Conservation (phyloP, 1,140 invertebrate species). For the Apis dorsata region DNA sequence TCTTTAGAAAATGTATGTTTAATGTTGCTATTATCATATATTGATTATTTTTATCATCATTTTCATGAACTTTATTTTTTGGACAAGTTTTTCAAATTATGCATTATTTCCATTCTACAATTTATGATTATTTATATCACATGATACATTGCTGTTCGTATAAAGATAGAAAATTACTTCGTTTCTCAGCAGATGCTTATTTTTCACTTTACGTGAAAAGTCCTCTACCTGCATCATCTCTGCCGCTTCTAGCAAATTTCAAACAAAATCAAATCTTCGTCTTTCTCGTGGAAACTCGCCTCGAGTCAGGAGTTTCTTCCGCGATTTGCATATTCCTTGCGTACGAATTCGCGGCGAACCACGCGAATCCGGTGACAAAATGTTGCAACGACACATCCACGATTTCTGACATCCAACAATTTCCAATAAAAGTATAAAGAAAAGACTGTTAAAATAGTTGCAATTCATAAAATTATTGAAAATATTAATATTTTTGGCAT, state of each 20-base stretch:
- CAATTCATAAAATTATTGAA: too few species aligned
- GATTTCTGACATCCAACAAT: background rate
- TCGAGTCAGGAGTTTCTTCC: background rate
- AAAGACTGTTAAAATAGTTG: too few species aligned
- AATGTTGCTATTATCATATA: too few species aligned
- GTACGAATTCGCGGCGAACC: constrained; percentile 12
- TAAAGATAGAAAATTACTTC: background rate
- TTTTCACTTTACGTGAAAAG: background rate
- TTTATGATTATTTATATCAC: background rate
- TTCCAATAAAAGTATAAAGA: background rate
- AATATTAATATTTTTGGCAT: too few species aligned
- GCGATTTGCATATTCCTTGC: constrained; percentile 35
- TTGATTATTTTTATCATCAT: too few species aligned
- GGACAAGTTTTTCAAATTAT: too few species aligned
- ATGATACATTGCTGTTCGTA: background rate
- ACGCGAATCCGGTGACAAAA: background rate
- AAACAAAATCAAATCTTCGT: constrained; percentile 28
- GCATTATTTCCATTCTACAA: background rate
- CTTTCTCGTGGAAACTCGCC: background rate
- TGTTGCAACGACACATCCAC: background rate
- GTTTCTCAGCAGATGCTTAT: background rate
- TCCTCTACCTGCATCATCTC: background rate
- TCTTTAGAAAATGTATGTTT: too few species aligned
- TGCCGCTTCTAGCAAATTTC: constrained; percentile 6
- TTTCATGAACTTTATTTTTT: too few species aligned